Evolutionary conservation across 2,888 invertebrate species (phyloP).

Genomic region (Malachius bipustulatus): DNA sequence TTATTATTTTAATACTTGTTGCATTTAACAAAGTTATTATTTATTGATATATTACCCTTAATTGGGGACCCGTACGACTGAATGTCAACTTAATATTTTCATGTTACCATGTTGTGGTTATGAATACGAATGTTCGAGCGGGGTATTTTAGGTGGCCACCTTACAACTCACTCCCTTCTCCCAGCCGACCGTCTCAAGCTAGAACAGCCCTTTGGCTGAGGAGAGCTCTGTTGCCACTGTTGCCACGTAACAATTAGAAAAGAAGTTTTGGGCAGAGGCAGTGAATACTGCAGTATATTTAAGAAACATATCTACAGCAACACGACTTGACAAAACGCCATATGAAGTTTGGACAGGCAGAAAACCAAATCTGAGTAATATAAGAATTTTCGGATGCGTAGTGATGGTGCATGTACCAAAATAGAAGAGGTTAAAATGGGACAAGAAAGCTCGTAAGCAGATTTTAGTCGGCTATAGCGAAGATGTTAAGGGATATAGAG

Average conservation of each 20-base stretch:
- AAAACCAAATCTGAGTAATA: slow-evolving; percentile 16
- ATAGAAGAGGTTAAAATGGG: slow-evolving; percentile 17
- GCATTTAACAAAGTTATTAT: too few relatives aligned
- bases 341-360: slow-evolving; percentile 17
- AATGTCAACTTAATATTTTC: too few relatives aligned
- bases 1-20: too few relatives aligned
- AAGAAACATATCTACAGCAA: slow-evolving; percentile 16
- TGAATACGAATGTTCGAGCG: too few relatives aligned
- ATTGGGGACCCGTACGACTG: too few relatives aligned
- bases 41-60: too few relatives aligned
- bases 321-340: slow-evolving; percentile 16
- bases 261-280: slow-evolving; percentile 25
- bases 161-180: too few relatives aligned
- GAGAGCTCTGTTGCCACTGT: too few relatives aligned
- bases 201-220: too few relatives aligned
- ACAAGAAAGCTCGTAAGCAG: slow-evolving; percentile 16
- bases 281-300: slow-evolving; percentile 17
- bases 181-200: too few relatives aligned
- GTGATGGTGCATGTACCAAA: slow-evolving; percentile 18
- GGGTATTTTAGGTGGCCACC: too few relatives aligned
- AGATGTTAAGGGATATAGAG: slow-evolving; percentile 15
- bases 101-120: too few relatives aligned
- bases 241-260: slow-evolving; percentile 19
- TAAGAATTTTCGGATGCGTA: slow-evolving; percentile 18
- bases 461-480: slow-evolving; percentile 17